Conservation (phyloP, 1,140 invertebrate species). For the Brachionus asplanchnoidis region DNA sequence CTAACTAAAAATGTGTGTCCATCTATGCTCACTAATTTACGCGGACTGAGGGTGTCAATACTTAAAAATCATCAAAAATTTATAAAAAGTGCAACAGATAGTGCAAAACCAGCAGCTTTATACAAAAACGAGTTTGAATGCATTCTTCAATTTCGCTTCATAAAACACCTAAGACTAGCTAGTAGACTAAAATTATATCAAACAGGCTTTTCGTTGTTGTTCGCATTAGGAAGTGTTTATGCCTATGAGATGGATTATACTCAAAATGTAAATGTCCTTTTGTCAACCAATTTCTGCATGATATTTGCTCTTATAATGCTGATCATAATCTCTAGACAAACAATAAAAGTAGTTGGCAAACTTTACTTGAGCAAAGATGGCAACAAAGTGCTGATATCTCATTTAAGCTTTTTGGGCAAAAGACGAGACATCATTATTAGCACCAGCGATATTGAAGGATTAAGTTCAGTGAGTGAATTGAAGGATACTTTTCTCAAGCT, state of each 20-base stretch:
- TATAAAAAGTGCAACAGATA: neutral
- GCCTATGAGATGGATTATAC: constrained; percentile 6
- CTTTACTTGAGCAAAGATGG: constrained; percentile 12
- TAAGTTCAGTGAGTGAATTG: neutral
- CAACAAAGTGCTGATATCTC: constrained; percentile 10
- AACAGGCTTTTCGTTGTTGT: constrained; percentile 14
- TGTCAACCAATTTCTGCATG: neutral
- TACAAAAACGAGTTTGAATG: constrained; percentile 25
- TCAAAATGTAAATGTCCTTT: neutral
- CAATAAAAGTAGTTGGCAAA: constrained; percentile 6
- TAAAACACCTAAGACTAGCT: constrained; percentile 17
- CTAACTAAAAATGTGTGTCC: neutral
- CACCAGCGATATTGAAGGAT: neutral
- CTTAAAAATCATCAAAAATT: neutral
- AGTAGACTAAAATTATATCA: constrained; percentile 38
- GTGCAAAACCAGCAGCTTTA: neutral
- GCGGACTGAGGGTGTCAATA: neutral
- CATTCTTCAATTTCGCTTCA: constrained; percentile 28
- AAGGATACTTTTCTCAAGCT: constrained; percentile 25
- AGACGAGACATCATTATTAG: constrained; percentile 5
- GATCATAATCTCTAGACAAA: constrained; percentile 29
- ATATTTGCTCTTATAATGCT: constrained; percentile 29
- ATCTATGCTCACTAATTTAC: neutral
- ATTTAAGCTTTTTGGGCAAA: constrained; percentile 38
- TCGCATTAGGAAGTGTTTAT: neutral